Evolutionary conservation across 2,888 invertebrate species (phyloP).

Genomic region (Rosalia funebris): DNA sequence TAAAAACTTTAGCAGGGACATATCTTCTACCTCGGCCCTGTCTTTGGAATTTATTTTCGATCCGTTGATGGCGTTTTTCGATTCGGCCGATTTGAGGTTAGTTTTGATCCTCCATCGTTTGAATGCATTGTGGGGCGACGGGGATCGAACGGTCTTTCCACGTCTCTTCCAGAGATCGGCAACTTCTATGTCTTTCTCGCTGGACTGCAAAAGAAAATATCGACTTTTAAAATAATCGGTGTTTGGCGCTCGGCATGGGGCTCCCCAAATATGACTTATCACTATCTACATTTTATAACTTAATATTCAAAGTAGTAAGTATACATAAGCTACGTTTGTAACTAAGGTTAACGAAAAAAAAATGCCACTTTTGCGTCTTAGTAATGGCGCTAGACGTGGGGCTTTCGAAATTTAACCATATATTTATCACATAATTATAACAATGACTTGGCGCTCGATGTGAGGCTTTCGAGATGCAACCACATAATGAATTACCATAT

Average conservation of each 20-base stretch:
- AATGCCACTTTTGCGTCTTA: no score
- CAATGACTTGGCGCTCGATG: neutral
- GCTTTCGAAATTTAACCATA: no score
- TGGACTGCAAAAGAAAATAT: conserved; percentile 56
- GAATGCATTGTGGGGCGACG: conserved; percentile 59
- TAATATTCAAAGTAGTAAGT: no score
- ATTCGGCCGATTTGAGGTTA: conserved; percentile 47
- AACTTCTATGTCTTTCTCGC: conserved; percentile 61
- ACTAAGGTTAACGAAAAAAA: no score
- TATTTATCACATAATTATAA: no score
- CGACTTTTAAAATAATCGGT: neutral
- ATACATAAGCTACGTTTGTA: no score
- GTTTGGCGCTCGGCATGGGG: neutral
- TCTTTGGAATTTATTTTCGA: conserved; percentile 38
- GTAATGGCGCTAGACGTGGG: neutral
- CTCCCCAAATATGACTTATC: no score
- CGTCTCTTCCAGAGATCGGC: conserved; percentile 60
- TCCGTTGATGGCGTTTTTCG: conserved; percentile 47
- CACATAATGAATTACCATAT: no score
- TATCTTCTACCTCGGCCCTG: conserved; percentile 62
- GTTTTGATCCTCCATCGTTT: conserved; percentile 59
- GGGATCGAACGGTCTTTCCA: conserved; percentile 52
- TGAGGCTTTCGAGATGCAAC: neutral
- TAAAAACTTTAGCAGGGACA: conserved; percentile 75
- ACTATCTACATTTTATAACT: no score